Conservation (phyloP, 2,797 vertebrate species). For the Hippoglossus hippoglossus region DNA sequence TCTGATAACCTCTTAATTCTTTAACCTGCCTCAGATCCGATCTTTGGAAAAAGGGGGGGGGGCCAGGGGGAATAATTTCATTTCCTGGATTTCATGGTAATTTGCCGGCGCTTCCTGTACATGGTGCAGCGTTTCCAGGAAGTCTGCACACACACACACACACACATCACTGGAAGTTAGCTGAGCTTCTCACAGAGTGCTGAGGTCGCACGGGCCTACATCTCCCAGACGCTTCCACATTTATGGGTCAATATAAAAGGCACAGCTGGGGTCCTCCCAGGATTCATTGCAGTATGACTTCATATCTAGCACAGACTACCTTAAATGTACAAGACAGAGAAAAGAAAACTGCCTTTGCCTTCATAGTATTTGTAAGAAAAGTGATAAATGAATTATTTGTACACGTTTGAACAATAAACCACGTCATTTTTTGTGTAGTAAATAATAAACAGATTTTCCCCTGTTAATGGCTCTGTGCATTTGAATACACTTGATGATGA, state of each 20-base stretch:
- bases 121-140: slow-evolving; percentile 38
- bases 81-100: slow-evolving; percentile 64
- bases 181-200: slow-evolving; percentile 37
- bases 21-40: slow-evolving; percentile 35
- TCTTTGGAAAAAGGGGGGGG: slow-evolving; percentile 43
- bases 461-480: slow-evolving; percentile 27
- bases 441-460: slow-evolving; percentile 1
- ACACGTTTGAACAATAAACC: not conserved
- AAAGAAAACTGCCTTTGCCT: slow-evolving; percentile 13
- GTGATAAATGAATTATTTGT: not conserved
- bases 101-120: slow-evolving; percentile 21
- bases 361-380: slow-evolving; percentile 20
- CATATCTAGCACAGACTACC: slow-evolving; percentile 32
- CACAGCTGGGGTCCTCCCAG: slow-evolving; percentile 53
- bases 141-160: not conserved
- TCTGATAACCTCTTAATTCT: slow-evolving; percentile 60
- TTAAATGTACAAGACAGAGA: not conserved
- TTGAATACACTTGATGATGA: slow-evolving; percentile 20
- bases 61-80: slow-evolving; percentile 50
- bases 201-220: slow-evolving; percentile 56
- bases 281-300: slow-evolving; percentile 46
- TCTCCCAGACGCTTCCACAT: slow-evolving; percentile 64
- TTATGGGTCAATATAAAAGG: slow-evolving; percentile 41
- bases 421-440: not conserved
- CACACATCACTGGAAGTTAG: slow-evolving; percentile 48